Evolutionary conservation across 2,888 invertebrate species (phyloP).

Genomic region (Chymomyza amoena): DNA sequence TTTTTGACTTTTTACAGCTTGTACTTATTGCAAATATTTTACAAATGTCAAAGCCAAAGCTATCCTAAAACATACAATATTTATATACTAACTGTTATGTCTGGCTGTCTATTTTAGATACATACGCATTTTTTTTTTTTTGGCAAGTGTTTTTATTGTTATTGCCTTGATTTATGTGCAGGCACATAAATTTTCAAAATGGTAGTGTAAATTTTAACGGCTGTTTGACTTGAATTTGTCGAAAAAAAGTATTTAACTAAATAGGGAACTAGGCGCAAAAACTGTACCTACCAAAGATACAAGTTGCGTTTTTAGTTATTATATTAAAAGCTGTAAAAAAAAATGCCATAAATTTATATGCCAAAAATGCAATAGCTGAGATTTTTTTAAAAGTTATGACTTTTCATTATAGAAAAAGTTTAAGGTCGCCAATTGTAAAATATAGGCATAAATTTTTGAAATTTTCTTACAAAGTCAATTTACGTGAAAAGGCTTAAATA

Average conservation of each 20-base stretch:
- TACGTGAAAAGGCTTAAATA: no score
- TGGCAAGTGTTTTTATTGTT: constrained; percentile 12
- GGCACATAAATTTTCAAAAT: constrained; percentile 21
- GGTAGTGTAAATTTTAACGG: neutral
- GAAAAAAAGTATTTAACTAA: neutral
- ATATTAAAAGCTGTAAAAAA: no score
- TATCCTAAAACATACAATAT: neutral
- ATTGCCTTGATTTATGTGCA: constrained; percentile 1
- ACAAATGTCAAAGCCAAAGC: neutral
- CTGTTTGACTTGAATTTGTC: neutral
- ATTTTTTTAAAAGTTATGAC: no score
- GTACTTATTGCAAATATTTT: constrained; percentile 21
- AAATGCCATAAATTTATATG: no score
- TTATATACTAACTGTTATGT: neutral
- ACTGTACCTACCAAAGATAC: no score
- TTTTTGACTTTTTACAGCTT: constrained; percentile 21
- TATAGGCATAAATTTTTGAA: no score
- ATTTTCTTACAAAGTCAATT: no score
- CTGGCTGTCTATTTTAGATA: no score
- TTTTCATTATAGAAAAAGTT: no score
- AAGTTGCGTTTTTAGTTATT: no score
- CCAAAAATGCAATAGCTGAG: no score
- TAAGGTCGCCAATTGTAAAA: no score
- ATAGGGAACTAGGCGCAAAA: neutral
- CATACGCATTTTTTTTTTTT: neutral